Base-by-base conservation (phyloP, 2,888 invertebrate genomes). In the Galerucella calmariensis region DNA sequence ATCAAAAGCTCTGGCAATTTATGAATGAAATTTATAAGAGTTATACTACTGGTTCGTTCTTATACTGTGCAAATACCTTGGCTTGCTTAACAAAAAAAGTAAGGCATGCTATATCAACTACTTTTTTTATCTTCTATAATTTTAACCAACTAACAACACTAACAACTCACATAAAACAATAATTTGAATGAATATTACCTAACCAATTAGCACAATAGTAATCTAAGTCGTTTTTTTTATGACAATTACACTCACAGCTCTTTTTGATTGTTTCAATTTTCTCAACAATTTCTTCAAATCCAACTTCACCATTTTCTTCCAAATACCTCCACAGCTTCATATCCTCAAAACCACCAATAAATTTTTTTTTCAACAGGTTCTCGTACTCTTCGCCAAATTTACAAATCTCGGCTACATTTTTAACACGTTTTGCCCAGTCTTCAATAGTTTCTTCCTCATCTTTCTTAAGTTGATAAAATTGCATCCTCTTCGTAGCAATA, bases 341-440 rank as follows among this genome's bases (percentile, higher is more conserved):
- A 53, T 69, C 62, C 51, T 61, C 69, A 27, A 79, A 75, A 41
- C 81, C 80, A 56, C 74, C 71, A 5, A 81, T 67, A 75, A 81
- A 81, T 73, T 78, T 78, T 63, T 79, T 79, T 56, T 78, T 75
- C 58, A 79, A 48, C 56, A 53, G 44, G 2, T 62, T 58, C 10
- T 76, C 71, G n/a, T 77, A 61, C 53, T 78, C 79, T 9, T 59
- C 14, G 5, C 79, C 81, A 66, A 80, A 81, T 20, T 76, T 74
- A 68, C 82, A 82, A 35, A n/a, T 51, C 24, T 76, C 74, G 10
- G 80, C 79, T 46, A 77, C 62, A 51, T 74, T 72, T 69, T 78
- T 74, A 6, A 80, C 76, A 24, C 80, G 61, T 14, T 69, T 76
- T 41, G 78, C 78, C 81, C 82, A 81, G 6, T 79, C 76, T n/a